Evolutionary conservation across 2,888 invertebrate species (phyloP).

Genomic region (Dilophus febrilis): DNA sequence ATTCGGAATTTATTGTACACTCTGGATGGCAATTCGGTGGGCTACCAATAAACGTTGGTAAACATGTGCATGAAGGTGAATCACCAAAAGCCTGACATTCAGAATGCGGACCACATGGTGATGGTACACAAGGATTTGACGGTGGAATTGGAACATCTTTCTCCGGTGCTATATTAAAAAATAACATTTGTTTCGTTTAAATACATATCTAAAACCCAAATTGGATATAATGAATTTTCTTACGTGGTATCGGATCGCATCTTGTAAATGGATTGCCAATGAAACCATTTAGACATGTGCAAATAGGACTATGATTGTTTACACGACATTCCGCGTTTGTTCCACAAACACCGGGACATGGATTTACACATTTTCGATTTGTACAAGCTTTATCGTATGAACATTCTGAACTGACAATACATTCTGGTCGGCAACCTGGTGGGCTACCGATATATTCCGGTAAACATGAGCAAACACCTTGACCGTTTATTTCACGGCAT

Average conservation of each 20-base stretch:
- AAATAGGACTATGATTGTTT: slow-evolving; percentile 63
- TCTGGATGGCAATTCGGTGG: slow-evolving; percentile 57
- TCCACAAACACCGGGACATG: slow-evolving; percentile 51
- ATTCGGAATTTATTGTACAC: slow-evolving; percentile 51
- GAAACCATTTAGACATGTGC: slow-evolving; percentile 55
- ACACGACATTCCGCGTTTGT: slow-evolving; percentile 48
- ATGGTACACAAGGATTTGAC: slow-evolving; percentile 47
- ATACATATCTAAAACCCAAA: no score
- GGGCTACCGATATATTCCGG: slow-evolving; percentile 56
- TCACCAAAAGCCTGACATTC: slow-evolving; percentile 39
- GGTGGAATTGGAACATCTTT: slow-evolving; percentile 27
- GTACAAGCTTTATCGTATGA: slow-evolving; percentile 52
- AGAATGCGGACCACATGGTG: slow-evolving; percentile 47
- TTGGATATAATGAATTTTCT: slow-evolving; percentile 5
- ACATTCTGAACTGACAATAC: slow-evolving; percentile 62
- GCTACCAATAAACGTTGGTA: slow-evolving; percentile 41
- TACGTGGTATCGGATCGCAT: slow-evolving; percentile 40
- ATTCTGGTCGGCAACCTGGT: slow-evolving; percentile 64
- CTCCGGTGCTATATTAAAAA: slow-evolving; percentile 23
- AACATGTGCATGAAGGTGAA: slow-evolving; percentile 47
- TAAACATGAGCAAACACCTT: slow-evolving; percentile 59
- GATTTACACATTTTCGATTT: slow-evolving; percentile 56
- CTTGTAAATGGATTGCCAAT: slow-evolving; percentile 64
- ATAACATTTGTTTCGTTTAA: neutral
- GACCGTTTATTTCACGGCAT: slow-evolving; percentile 52